Evolutionary conservation across 2,888 invertebrate genomes (phyloP).

Genomic region (Heliothis peltigera): DNA sequence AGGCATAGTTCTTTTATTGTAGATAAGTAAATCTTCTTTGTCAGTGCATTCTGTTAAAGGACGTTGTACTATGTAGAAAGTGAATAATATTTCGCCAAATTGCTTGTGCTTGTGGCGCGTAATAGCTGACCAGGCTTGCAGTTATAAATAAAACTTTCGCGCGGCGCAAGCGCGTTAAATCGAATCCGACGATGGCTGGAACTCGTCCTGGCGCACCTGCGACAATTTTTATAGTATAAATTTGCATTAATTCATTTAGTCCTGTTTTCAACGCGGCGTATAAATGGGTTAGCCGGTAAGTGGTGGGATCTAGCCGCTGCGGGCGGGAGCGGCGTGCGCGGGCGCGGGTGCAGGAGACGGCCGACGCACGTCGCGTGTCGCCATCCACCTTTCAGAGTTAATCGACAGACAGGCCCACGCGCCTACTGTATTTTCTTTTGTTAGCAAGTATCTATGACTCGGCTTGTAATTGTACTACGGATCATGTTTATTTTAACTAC

Average conservation of each 20-base stretch:
- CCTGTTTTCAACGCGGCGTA: constrained; percentile 86
- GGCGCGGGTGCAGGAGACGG: constrained; percentile 56
- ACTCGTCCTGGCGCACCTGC: constrained; percentile 88
- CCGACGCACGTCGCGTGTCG: constrained; percentile 59
- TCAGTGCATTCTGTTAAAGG: not conserved
- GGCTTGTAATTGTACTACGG: not conserved
- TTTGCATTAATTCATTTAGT: constrained; percentile 90
- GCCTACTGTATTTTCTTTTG: constrained; percentile 48
- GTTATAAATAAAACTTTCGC: constrained; percentile 88
- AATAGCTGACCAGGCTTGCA: constrained; percentile 73
- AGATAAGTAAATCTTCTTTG: not conserved
- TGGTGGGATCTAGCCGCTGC: constrained; percentile 81
- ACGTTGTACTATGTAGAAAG: constrained; percentile 15
- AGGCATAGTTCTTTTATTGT: no score
- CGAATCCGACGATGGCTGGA: constrained; percentile 86
- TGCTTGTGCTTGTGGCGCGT: constrained; percentile 64
- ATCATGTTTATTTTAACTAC: not conserved
- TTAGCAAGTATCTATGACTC: constrained; percentile 18
- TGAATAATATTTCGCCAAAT: constrained; percentile 50
- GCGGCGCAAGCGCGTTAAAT: constrained; percentile 87
- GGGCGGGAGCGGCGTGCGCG: constrained; percentile 25
- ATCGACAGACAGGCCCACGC: constrained; percentile 60
- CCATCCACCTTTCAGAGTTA: constrained; percentile 62
- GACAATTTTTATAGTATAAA: constrained; percentile 90
- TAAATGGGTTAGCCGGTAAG: constrained; percentile 90